phyloP scores from a whole-genome alignment of 2,797 vertebrate genomes.

The Podarcis lilfordi region DNA sequence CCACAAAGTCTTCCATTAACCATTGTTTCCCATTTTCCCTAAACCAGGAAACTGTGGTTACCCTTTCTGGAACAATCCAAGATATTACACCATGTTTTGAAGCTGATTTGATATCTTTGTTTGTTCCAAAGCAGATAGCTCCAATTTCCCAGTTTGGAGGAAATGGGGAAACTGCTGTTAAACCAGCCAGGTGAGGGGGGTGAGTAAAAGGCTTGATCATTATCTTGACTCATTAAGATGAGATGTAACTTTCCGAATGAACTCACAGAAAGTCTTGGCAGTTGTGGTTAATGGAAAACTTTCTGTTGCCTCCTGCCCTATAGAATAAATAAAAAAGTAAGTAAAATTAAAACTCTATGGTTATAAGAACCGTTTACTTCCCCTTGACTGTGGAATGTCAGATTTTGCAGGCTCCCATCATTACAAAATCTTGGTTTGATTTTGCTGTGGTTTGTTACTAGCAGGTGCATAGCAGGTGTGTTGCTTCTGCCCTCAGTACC shows the following conservation, averaged over 20 bases:
- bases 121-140: no score
- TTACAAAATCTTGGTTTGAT: neutral
- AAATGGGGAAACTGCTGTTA: no score
- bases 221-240: no score
- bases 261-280: neutral
- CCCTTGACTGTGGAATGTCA: neutral
- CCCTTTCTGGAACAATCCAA: neutral
- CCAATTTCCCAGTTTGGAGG: no score
- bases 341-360: neutral
- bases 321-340: neutral
- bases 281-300: no score
- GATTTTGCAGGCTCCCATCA: neutral
- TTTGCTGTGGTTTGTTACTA: neutral
- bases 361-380: neutral
- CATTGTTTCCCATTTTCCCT: neutral
- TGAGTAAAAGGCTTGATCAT: no score
- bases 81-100: neutral
- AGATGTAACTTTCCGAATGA: neutral
- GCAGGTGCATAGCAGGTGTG: neutral
- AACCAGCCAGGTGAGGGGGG: no score
- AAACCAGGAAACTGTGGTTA: neutral
- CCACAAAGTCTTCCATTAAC: no score
- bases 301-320: neutral
- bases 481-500: neutral
- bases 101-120: neutral